A percentile compares a stretch with the other conserved stretches of the same genome.
phyloP scores from a whole-genome alignment of 2,888 invertebrate species.

The Troilus luridus region DNA sequence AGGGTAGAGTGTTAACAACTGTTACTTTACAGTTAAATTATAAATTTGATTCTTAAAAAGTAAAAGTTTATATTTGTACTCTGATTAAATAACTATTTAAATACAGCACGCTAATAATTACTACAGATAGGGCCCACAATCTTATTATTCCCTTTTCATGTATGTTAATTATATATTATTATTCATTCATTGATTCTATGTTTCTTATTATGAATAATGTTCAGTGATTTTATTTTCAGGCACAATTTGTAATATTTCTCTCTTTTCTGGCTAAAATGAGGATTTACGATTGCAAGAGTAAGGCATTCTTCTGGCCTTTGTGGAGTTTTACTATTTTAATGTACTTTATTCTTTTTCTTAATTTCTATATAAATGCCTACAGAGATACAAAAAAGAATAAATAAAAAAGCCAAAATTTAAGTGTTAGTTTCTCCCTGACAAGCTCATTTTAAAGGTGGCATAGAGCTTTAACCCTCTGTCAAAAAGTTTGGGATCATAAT shows the following conservation, averaged over 20 bases:
- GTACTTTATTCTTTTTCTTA: not conserved
- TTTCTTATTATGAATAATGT: not conserved
- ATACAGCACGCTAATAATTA: too few relatives aligned
- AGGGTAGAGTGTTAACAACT: not conserved
- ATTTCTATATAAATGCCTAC: not conserved
- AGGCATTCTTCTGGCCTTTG: not conserved
- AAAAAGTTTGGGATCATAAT: too few relatives aligned
- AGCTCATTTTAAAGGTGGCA: not conserved
- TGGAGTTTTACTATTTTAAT: not conserved
- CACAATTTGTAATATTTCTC: not conserved
- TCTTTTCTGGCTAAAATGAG: not conserved
- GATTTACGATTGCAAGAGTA: conserved; percentile 20
- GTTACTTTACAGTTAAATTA: not conserved
- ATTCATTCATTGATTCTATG: not conserved
- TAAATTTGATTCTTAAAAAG: too few relatives aligned
- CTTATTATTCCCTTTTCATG: too few relatives aligned
- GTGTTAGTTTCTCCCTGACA: not conserved
- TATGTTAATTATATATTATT: not conserved
- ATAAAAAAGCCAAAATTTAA: not conserved
- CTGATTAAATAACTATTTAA: not conserved
- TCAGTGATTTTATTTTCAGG: not conserved
- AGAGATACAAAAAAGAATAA: not conserved
- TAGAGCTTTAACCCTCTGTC: not conserved
- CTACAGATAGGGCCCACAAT: too few relatives aligned
- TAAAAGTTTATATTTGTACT: not conserved